Base-by-base conservation (phyloP, 2,888 invertebrate genomes). In the Thecocarcelia acutangulata region DNA sequence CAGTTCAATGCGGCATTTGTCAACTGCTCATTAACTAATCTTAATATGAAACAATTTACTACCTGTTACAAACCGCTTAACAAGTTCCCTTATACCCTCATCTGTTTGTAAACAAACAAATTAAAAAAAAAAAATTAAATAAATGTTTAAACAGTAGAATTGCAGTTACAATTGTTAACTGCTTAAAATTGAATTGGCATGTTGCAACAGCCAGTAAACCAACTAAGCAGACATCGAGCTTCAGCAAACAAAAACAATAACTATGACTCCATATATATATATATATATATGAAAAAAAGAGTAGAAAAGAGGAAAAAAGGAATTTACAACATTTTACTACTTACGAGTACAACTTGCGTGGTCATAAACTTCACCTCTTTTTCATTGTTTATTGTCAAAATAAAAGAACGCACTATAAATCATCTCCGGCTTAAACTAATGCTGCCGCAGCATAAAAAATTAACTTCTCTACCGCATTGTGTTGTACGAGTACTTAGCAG, bases 311-410 rank as follows among this genome's bases (percentile, higher is more conserved):
- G 13, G 58, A 37, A 42, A 40, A 50, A 48, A 75, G 48, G 56
- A 73, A 77, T 70, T 82, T 78, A 82, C 82, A 82, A 78, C 78
- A 75, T 74, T 78, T 82, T 75, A 78, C 78, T 70, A 78, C 54
- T 82, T 70, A 59, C 44, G n/a, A n/a, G 44, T 44, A 44, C 80
- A 77, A 81, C 82, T 82, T 82, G 82, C 82, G 82, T 82, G 82
- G 82, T 75, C 82, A 82, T 82, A 82, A 82, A 82, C 82, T 82
- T 82, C 78, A 78, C 74, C 82, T 82, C 80, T 75, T 73, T 81
- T 78, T 59, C 66, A 59, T 79, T 66, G 78, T 82, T 78, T 82
- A 75, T 78, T 82, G 82, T 82, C 82, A 82, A 82, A 82, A 82
- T 82, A 66, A 66, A 61, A 66, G 70, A 78, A 82, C 82, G 82